Conservation (phyloP, 2,888 invertebrate species). For the Calliphora vomitoria region DNA sequence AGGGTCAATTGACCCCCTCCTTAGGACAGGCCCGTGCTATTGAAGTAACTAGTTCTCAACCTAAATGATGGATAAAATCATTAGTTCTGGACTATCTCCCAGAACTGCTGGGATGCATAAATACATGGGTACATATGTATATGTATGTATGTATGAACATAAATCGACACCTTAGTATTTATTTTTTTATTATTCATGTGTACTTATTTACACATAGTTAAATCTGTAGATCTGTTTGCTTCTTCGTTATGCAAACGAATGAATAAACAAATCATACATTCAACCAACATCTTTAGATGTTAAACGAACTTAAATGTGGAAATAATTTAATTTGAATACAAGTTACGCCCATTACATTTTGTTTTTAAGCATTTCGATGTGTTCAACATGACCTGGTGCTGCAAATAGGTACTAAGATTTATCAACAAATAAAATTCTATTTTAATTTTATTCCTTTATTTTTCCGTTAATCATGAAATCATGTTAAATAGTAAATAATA, state of each 20-base stretch:
- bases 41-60: too few species aligned
- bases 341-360: conserved; percentile 33
- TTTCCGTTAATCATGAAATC: too few species aligned
- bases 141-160: neutral
- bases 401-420: too few species aligned
- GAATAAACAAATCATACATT: conserved; percentile 16
- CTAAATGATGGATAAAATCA: too few species aligned
- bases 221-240: conserved; percentile 46
- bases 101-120: too few species aligned
- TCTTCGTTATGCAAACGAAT: conserved; percentile 19
- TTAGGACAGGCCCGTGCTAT: too few species aligned
- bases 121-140: too few species aligned
- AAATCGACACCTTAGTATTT: conserved; percentile 54
- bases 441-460: too few species aligned
- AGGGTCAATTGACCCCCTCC: too few species aligned
- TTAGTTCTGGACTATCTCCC: too few species aligned
- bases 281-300: conserved; percentile 51
- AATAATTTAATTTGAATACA: conserved; percentile 65
- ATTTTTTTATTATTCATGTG: conserved; percentile 36
- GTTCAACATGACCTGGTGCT: conserved; percentile 1
- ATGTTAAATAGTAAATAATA: too few species aligned
- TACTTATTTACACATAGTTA: conserved; percentile 40
- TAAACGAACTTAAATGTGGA: conserved; percentile 64
- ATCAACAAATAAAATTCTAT: neutral
- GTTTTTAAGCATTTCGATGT: conserved; percentile 16